Evolutionary conservation across 2,888 invertebrate species (phyloP).

Genomic region (Conops quadrifasciatus): DNA sequence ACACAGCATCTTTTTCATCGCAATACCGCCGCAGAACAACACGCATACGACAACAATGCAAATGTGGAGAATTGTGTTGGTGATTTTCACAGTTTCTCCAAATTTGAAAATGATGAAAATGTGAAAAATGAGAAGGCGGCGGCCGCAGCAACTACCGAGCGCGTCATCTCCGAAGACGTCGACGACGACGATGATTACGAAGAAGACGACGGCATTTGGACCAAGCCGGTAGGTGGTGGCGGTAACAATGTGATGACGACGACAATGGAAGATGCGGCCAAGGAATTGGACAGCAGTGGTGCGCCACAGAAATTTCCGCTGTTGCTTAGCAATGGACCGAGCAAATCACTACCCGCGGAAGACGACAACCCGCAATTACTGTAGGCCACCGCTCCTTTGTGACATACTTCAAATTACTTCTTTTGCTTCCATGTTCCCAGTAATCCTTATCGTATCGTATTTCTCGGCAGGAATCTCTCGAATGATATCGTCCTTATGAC

Average conservation of each 20-base stretch:
- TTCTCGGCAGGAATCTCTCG: conserved; percentile 41
- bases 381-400: conserved; percentile 45
- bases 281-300: conserved; percentile 29
- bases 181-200: conserved; percentile 51
- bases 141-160: conserved; percentile 43
- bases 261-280: conserved; percentile 8
- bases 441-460: conserved; percentile 7
- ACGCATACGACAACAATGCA: conserved; percentile 61
- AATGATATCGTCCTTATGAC: conserved; percentile 42
- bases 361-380: conserved; percentile 45
- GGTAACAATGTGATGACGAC: background rate
- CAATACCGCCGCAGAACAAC: conserved; percentile 42
- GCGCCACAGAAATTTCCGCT: conserved; percentile 19
- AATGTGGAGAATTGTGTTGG: conserved; percentile 56
- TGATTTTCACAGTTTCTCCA: conserved; percentile 14
- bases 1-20: conserved; percentile 14
- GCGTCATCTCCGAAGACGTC: conserved; percentile 50
- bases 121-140: conserved; percentile 42
- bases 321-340: conserved; percentile 51
- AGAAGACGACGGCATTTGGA: conserved; percentile 61
- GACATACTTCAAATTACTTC: background rate
- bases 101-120: conserved; percentile 39
- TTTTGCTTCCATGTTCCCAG: background rate
- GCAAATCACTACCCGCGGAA: conserved; percentile 40
- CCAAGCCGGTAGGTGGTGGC: conserved; percentile 56